phyloP scores from a whole-genome alignment of 2,113 vertebrate genomes.

The Smithornis capensis region DNA sequence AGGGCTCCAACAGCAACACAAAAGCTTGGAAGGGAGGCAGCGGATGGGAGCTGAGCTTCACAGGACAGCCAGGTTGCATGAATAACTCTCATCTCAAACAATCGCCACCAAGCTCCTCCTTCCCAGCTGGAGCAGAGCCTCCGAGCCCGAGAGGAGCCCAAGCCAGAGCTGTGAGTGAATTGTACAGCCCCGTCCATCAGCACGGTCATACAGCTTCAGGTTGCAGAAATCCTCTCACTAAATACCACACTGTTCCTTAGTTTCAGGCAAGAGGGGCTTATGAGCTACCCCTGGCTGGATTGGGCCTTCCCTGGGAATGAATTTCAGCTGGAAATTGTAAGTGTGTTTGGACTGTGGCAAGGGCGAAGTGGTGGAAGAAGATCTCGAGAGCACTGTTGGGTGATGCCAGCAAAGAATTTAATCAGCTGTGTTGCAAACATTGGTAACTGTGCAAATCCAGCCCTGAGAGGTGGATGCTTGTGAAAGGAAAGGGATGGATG shows the following conservation, averaged over 20 bases:
- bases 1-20: fast-evolving
- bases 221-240: background rate
- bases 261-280: background rate
- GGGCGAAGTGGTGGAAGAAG: background rate
- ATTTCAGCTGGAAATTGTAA: background rate
- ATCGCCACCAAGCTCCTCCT: background rate
- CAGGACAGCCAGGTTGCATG: background rate
- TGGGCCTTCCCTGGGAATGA: background rate
- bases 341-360: background rate
- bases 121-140: background rate
- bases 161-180: background rate
- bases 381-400: fast-evolving
- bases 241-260: background rate
- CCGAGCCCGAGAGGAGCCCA: background rate
- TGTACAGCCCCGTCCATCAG: background rate
- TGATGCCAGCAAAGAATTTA: background rate
- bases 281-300: background rate
- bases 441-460: background rate
- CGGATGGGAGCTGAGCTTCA: background rate
- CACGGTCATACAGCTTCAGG: background rate
- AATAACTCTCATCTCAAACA: background rate
- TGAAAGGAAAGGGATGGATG: background rate
- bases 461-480: background rate
- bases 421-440: background rate
- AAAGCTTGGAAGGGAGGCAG: background rate